Evolutionary conservation across 53 echinoderm and acorn worm species (phyloP).

Genomic region (Hippasteria phrygiana): DNA sequence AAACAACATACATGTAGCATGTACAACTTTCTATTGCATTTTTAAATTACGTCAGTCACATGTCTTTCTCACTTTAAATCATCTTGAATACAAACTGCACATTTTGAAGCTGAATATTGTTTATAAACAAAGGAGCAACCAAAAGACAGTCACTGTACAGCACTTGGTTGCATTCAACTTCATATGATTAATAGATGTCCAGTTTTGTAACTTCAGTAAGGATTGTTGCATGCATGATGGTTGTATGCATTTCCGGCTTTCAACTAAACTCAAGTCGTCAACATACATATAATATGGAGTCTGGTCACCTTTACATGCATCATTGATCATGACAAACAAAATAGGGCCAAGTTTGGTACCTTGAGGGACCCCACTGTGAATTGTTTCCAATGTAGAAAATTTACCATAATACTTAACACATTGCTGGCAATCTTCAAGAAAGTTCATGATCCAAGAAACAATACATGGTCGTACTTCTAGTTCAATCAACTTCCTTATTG

Average conservation of each 20-base stretch:
- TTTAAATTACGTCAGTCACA: constrained; percentile 20
- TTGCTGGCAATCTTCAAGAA: constrained; percentile 9
- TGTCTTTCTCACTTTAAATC: constrained; percentile 53
- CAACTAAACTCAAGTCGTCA: constrained; percentile 32
- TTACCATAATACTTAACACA: not conserved
- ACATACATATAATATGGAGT: constrained; percentile 23
- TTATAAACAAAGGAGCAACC: constrained; percentile 28
- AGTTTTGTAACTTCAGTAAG: not conserved
- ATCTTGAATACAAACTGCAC: constrained; percentile 32
- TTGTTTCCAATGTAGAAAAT: not conserved
- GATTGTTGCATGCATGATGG: constrained; percentile 30
- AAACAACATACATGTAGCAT: constrained; percentile 41
- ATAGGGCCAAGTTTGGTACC: constrained; percentile 27
- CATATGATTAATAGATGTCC: constrained; percentile 27
- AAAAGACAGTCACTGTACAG: constrained; percentile 39
- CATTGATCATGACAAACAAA: constrained; percentile 15
- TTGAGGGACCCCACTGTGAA: constrained; percentile 17
- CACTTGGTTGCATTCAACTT: constrained; percentile 33
- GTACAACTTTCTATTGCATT: constrained; percentile 35
- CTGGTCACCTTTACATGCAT: constrained; percentile 6
- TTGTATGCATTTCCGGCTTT: constrained; percentile 22
- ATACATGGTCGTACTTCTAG: constrained; percentile 25
- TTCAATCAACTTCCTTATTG: not conserved
- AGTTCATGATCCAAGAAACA: constrained; percentile 2
- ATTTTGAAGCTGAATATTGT: constrained; percentile 19